A percentile compares a stretch with the other conserved stretches of the same genome.
Conservation (phyloP, 2,797 vertebrate genomes). For the Pseudochromis fuscus region DNA sequence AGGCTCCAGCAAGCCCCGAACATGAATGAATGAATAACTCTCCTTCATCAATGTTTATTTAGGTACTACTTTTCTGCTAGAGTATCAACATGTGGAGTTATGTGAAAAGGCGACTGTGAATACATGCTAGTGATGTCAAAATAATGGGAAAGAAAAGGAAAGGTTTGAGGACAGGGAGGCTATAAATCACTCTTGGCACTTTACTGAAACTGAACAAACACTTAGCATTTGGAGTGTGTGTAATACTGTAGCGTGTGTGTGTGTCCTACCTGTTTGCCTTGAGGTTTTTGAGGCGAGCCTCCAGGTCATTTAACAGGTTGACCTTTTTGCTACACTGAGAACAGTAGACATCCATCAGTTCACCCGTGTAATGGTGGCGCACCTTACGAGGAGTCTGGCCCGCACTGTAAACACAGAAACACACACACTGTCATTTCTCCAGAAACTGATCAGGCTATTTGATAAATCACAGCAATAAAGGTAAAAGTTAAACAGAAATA, state of each 20-base stretch:
- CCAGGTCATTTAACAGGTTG: slow-evolving; percentile 95
- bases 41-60: not conserved
- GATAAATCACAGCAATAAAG: not conserved
- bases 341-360: slow-evolving; percentile 94
- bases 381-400: slow-evolving; percentile 94
- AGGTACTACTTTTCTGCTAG: no score
- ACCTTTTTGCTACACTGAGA: slow-evolving; percentile 99
- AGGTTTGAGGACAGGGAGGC: not conserved
- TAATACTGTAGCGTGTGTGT: not conserved
- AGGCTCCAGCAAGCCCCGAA: no score
- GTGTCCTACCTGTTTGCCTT: slow-evolving; percentile 91
- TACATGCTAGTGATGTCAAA: slow-evolving; percentile 9
- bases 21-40: no score
- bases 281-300: slow-evolving; percentile 95
- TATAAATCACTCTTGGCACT: not conserved
- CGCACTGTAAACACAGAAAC: slow-evolving; percentile 83
- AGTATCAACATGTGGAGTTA: not conserved
- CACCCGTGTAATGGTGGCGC: slow-evolving; percentile 88
- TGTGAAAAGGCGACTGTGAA: not conserved
- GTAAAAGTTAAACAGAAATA: not conserved
- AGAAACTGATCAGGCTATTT: not conserved
- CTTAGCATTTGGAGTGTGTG: not conserved
- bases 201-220: not conserved
- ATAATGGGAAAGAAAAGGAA: not conserved
- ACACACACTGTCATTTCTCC: not conserved